phyloP scores from a whole-genome alignment of 2,888 invertebrate genomes.

The Siphlonurus alternatus region DNA sequence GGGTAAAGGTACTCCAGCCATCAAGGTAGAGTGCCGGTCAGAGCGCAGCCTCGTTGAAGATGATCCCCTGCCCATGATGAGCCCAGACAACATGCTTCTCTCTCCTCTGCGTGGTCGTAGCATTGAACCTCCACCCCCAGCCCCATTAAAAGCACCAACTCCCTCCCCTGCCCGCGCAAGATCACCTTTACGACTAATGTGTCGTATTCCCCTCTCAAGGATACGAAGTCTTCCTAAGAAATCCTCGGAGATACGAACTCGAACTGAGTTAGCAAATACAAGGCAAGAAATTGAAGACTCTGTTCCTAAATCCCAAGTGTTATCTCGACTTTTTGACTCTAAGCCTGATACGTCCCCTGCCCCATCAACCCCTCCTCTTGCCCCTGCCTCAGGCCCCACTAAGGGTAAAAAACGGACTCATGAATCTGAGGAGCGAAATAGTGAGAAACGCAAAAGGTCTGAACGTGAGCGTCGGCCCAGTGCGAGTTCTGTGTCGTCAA shows the following conservation, averaged over 20 bases:
- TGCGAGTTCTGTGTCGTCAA: slow-evolving; percentile 25
- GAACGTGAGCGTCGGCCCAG: slow-evolving; percentile 22
- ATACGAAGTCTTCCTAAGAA: slow-evolving; percentile 18
- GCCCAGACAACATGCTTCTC: slow-evolving; percentile 19
- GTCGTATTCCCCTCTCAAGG: slow-evolving; percentile 28
- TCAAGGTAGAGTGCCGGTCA: slow-evolving; percentile 45
- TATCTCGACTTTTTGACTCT: not conserved
- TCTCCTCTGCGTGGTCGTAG: slow-evolving; percentile 16
- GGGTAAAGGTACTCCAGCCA: slow-evolving; percentile 44
- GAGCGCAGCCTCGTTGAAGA: slow-evolving; percentile 23
- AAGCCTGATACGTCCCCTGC: not conserved
- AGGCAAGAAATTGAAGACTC: slow-evolving; percentile 23
- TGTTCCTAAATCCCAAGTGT: slow-evolving; percentile 1
- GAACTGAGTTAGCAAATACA: slow-evolving; percentile 31
- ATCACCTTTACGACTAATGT: slow-evolving; percentile 22
- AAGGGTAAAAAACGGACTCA: slow-evolving; percentile 8
- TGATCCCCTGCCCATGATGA: slow-evolving; percentile 17
- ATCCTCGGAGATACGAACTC: slow-evolving; percentile 32
- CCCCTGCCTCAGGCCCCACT: not conserved
- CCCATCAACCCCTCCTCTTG: not conserved
- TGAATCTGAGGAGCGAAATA: not conserved
- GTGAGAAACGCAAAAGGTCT: slow-evolving; percentile 5
- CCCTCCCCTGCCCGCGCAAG: slow-evolving; percentile 13
- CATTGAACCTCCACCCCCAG: slow-evolving; percentile 22
- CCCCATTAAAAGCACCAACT: slow-evolving; percentile 22